A percentile compares a stretch with the other conserved stretches of the same genome.
Conservation (phyloP, 1,140 invertebrate genomes). For the Euwallacea similis region DNA sequence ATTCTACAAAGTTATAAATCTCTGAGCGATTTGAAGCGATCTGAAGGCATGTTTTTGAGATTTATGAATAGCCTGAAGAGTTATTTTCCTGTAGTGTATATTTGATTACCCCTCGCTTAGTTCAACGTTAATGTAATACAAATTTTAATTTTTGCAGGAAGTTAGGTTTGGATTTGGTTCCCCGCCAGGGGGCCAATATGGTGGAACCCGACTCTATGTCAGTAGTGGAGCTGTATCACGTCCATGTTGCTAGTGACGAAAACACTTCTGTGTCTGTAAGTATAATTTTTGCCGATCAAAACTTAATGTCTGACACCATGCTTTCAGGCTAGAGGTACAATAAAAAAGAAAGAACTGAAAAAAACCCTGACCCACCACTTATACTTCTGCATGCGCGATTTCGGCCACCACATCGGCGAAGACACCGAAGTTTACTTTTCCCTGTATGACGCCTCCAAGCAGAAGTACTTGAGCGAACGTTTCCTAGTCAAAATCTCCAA, state of each 20-base stretch:
- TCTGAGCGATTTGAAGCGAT: too few relatives aligned
- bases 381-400: conserved; percentile 86
- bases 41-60: too few relatives aligned
- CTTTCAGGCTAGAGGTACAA: conserved; percentile 49
- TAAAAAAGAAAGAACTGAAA: conserved; percentile 61
- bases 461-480: conserved; percentile 77
- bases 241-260: conserved; percentile 81
- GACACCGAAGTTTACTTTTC: conserved; percentile 88
- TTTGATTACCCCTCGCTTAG: too few relatives aligned
- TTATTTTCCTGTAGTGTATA: too few relatives aligned
- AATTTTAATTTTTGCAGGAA: conserved; percentile 68
- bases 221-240: conserved; percentile 84
- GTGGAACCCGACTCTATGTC: conserved; percentile 87
- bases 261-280: conserved; percentile 74
- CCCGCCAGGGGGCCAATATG: conserved; percentile 80
- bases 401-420: conserved; percentile 82
- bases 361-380: conserved; percentile 78
- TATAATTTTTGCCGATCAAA: conserved; percentile 18
- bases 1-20: too few relatives aligned
- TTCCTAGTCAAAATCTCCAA: conserved; percentile 87
- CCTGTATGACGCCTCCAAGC: conserved; percentile 76
- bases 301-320: background rate
- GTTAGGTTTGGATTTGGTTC: conserved; percentile 88
- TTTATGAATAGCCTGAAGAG: too few relatives aligned
- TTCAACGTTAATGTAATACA: background rate